A percentile compares a stretch with the other conserved stretches of the same genome.
These are phyloP conservation scores for Conus canariensis DNA, from an alignment of 2,888 invertebrate genomes.

Conservation along the genomic window DNA sequence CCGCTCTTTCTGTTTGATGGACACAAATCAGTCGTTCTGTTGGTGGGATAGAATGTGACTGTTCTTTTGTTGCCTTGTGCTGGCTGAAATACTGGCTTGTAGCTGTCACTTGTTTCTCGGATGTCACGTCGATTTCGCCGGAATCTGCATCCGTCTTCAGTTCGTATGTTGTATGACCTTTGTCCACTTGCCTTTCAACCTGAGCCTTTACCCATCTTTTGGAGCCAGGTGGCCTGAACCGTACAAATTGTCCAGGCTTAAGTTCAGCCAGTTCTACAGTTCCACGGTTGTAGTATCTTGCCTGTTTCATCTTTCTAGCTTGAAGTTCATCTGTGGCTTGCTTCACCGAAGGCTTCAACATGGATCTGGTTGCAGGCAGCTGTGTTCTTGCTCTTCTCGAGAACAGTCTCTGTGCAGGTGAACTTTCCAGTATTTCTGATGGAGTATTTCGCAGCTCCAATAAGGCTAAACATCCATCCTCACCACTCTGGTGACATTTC, in stretches of 20 bases:
- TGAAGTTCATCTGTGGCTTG: background rate
- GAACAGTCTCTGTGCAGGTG: slow-evolving; percentile 18
- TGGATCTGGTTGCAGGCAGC: background rate
- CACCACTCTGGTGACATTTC: too few species aligned
- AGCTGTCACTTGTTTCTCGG: too few species aligned
- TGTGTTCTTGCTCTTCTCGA: slow-evolving; percentile 19
- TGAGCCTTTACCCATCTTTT: background rate
- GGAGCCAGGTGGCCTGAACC: background rate
- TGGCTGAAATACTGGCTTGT: too few species aligned
- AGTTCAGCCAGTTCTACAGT: background rate
- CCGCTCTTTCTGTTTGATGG: background rate
- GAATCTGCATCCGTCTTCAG: too few species aligned
- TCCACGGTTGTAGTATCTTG: background rate
- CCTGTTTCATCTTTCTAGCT: background rate
- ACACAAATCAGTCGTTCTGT: too few species aligned
- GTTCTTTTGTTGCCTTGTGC: too few species aligned
- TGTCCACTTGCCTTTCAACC: background rate
- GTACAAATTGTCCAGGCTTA: background rate
- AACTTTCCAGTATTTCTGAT: slow-evolving; percentile 2
- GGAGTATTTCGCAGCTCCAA: slow-evolving; percentile 12
- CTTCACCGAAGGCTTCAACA: background rate
- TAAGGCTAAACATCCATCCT: background rate
- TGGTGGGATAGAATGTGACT: too few species aligned
- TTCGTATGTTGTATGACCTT: too few species aligned
- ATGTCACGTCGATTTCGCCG: too few species aligned